Evolutionary conservation across 2,113 vertebrate genomes (phyloP).

Genomic region (Callithrix jacchus): DNA sequence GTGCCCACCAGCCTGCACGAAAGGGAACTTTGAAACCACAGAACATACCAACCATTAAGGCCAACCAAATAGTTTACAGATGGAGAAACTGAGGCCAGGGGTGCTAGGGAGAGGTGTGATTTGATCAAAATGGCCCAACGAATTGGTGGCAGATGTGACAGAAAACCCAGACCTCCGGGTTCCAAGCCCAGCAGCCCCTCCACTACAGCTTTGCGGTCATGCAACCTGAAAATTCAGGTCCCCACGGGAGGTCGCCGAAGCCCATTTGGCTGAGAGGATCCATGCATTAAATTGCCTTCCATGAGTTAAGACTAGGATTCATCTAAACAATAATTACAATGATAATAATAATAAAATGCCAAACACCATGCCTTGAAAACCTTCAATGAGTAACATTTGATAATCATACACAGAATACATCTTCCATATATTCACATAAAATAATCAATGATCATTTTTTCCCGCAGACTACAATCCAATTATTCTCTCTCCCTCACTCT

Average conservation of each 20-base stretch:
- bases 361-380: conserved; percentile 74
- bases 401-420: conserved; percentile 79
- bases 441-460: conserved; percentile 83
- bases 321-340: conserved; percentile 61
- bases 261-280: neutral
- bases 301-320: conserved; percentile 40
- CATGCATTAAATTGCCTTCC: conserved; percentile 6
- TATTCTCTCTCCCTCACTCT: conserved; percentile 75
- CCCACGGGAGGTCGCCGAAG: neutral
- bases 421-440: conserved; percentile 81
- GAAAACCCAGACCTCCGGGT: neutral
- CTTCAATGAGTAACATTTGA: conserved; percentile 69
- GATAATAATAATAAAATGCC: conserved; percentile 69
- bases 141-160: neutral
- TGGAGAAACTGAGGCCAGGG: neutral
- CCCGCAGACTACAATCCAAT: conserved; percentile 70
- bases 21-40: neutral
- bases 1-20: neutral
- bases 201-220: neutral
- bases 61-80: neutral
- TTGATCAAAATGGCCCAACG: neutral
- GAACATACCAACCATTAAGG: neutral
- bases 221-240: conserved; percentile 30
- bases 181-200: neutral
- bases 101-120: neutral